Percentiles rank a stretch among this genome's conserved stretches.
phyloP scores from a whole-genome alignment of 30 jellyfish, hydroid and myxozoan genomes.

The Hydractinia echinata region DNA sequence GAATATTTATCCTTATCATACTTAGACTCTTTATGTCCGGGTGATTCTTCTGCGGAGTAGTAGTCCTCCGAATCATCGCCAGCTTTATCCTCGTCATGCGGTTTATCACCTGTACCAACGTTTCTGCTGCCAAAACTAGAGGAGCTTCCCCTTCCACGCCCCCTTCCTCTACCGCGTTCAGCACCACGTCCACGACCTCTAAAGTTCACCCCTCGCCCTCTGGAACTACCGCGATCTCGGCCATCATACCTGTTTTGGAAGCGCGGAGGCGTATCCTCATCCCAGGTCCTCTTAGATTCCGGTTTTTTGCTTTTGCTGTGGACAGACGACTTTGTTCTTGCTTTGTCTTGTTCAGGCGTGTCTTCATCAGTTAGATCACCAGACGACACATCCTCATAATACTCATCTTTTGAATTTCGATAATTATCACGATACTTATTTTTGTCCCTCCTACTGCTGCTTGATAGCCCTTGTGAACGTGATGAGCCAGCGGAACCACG shows the following conservation, averaged over 20 bases:
- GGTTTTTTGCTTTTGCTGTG: neutral
- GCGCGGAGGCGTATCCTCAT: constrained; percentile 23
- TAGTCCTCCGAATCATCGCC: neutral
- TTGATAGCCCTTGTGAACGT: too few relatives aligned
- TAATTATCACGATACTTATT: too few relatives aligned
- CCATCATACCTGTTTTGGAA: constrained; percentile 14
- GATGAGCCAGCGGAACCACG: neutral
- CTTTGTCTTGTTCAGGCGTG: neutral
- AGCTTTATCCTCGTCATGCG: neutral
- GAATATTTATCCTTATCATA: neutral
- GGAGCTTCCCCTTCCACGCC: constrained; percentile 15
- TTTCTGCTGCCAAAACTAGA: neutral
- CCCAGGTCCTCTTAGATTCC: constrained; percentile 14
- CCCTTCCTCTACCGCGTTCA: constrained; percentile 32
- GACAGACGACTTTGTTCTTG: neutral
- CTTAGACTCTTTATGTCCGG: neutral
- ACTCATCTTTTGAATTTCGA: neutral
- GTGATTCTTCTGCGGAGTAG: neutral
- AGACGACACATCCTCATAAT: constrained; percentile 2
- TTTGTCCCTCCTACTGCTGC: too few relatives aligned
- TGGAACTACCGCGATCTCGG: neutral
- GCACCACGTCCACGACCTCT: constrained; percentile 2
- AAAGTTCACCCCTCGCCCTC: constrained; percentile 5
- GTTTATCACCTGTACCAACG: neutral
- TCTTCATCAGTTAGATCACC: neutral